These are phyloP conservation scores for Theretra japonica DNA, from an alignment of 2,888 invertebrate genomes.

Conservation along the genomic window DNA sequence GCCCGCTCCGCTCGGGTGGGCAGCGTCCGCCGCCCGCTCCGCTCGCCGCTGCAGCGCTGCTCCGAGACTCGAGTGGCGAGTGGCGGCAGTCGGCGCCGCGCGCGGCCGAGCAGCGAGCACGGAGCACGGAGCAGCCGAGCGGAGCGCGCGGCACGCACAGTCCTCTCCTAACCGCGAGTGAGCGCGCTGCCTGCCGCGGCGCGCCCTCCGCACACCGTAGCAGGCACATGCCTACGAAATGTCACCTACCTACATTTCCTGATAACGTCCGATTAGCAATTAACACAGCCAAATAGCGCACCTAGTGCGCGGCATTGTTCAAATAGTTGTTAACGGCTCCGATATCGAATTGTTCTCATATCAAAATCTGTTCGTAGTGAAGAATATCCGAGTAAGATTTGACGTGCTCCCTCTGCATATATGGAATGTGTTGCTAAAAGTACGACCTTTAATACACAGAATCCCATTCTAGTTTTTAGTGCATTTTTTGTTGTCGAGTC, in stretches of 20 bases:
- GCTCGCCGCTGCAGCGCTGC: conserved; percentile 45
- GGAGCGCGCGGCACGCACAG: conserved; percentile 66
- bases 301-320: conserved; percentile 60
- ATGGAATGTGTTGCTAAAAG: conserved; percentile 79
- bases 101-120: conserved; percentile 58
- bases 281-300: conserved; percentile 71
- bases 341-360: conserved; percentile 36
- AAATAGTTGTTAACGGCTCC: conserved; percentile 48
- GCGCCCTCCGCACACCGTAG: conserved; percentile 68
- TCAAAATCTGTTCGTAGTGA: conserved; percentile 53
- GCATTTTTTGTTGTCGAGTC: conserved; percentile 53
- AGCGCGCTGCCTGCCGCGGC: conserved; percentile 81
- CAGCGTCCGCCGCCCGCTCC: conserved; percentile 49
- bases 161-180: conserved; percentile 80
- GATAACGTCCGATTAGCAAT: conserved; percentile 73
- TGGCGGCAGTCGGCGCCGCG: conserved; percentile 27
- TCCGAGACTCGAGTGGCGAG: conserved; percentile 64
- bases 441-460: conserved; percentile 64
- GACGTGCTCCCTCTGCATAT: conserved; percentile 50
- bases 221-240: conserved; percentile 77
- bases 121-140: conserved; percentile 46
- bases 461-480: conserved; percentile 58
- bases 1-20: conserved; percentile 44
- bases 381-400: conserved; percentile 61
- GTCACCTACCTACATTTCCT: conserved; percentile 72